phyloP scores from a whole-genome alignment of 2,888 invertebrate genomes.

The Pristionchus entomophagus region DNA sequence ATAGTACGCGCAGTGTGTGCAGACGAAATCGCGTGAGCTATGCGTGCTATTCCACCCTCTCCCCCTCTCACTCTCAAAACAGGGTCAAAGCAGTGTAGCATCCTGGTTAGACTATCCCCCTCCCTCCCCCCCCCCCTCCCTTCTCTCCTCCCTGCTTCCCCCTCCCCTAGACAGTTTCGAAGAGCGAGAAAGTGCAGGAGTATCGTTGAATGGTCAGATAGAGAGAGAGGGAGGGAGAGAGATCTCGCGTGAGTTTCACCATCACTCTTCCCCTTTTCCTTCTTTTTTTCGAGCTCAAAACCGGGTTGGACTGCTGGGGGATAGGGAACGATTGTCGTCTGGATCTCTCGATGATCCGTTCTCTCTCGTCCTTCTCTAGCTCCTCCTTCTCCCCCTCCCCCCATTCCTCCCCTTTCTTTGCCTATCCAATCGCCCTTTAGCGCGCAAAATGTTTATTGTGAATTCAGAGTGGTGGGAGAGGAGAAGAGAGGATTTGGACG shows the following conservation, averaged over 20 bases:
- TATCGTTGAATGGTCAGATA: conserved; percentile 5
- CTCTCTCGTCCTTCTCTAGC: neutral
- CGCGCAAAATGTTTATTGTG: conserved; percentile 29
- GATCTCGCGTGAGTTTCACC: neutral
- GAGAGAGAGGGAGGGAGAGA: neutral
- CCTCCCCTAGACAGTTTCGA: conserved; percentile 27
- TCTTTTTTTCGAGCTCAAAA: conserved; percentile 8
- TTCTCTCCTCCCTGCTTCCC: neutral
- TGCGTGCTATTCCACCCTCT: neutral
- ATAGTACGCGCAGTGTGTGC: neutral
- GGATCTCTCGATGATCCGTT: neutral
- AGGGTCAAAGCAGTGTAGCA: conserved; percentile 28
- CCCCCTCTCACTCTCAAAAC: neutral
- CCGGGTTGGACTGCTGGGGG: conserved; percentile 26
- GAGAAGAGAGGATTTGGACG: conserved; percentile 8
- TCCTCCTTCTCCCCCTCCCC: neutral
- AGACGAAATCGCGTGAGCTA: neutral
- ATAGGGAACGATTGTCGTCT: conserved; percentile 8
- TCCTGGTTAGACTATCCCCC: neutral
- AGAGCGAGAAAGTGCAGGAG: conserved; percentile 31
- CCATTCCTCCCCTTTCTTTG: neutral
- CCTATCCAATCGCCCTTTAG: conserved; percentile 32
- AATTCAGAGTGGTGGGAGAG: conserved; percentile 19
- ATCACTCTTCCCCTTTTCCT: neutral
- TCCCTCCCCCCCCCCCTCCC: neutral